These are phyloP conservation scores for Steatornis caripensis DNA, from an alignment of 2,113 vertebrate species.

Conservation along the genomic window DNA sequence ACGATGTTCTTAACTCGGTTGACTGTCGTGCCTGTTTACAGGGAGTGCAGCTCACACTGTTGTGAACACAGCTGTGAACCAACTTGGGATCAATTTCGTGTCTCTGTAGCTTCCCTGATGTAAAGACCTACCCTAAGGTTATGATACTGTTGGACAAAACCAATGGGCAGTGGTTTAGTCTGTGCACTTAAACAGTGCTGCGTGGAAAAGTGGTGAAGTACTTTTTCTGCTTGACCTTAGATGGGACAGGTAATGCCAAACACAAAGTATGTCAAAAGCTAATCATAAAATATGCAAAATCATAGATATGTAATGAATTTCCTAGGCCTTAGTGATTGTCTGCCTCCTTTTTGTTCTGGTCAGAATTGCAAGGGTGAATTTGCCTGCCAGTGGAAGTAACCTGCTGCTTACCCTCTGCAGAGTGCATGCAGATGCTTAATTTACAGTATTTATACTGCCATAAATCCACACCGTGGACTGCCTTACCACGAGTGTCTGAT, in stretches of 20 bases:
- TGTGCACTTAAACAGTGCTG: background rate
- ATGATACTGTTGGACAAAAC: background rate
- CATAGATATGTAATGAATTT: background rate
- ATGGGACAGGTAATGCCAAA: background rate
- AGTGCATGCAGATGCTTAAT: rapidly evolving
- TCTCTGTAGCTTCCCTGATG: background rate
- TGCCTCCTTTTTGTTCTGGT: background rate
- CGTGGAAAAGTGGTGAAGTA: background rate
- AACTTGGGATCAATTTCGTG: background rate
- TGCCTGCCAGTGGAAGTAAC: background rate
- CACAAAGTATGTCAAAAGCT: background rate
- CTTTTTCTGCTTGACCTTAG: background rate
- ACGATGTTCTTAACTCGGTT: background rate
- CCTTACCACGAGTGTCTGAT: background rate
- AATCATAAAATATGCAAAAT: background rate
- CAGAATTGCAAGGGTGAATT: background rate
- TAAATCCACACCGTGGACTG: background rate
- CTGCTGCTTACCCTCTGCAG: background rate
- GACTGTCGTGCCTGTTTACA: background rate
- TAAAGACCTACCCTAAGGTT: background rate
- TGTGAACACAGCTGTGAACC: background rate
- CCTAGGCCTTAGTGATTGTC: background rate
- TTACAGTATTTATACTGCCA: background rate
- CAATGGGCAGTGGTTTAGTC: background rate
- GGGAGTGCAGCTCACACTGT: background rate